Conservation (phyloP, 2,797 vertebrate genomes). For the Spinibarbus caldwelli region DNA sequence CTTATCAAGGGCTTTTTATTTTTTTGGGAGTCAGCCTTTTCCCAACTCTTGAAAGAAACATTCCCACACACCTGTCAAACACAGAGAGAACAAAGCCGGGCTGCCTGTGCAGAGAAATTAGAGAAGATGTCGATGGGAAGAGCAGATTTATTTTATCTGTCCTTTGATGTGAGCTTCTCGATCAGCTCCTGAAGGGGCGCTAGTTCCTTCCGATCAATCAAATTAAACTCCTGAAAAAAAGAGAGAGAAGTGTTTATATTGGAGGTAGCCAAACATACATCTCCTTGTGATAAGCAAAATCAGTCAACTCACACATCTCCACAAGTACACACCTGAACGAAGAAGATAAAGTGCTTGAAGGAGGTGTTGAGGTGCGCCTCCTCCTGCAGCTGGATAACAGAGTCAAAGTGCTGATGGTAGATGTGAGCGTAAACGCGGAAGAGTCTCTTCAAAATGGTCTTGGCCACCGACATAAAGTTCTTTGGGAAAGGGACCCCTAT, state of each 20-base stretch:
- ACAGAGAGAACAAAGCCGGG: conserved; percentile 53
- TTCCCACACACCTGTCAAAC: conserved; percentile 48
- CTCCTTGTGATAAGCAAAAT: not conserved
- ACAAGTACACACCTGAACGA: conserved; percentile 87
- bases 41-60: conserved; percentile 42
- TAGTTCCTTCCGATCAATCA: conserved; percentile 97
- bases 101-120: conserved; percentile 54
- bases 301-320: not conserved
- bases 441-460: conserved; percentile 97
- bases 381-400: conserved; percentile 97
- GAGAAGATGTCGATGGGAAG: conserved; percentile 17
- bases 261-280: not conserved
- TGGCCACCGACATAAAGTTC: conserved; percentile 99
- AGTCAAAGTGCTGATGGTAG: conserved; percentile 99
- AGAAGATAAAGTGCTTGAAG: conserved; percentile 99
- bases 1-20: conserved; percentile 32
- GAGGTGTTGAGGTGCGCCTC: conserved; percentile 99
- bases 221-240: conserved; percentile 93
- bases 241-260: not conserved
- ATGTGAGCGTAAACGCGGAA: conserved; percentile 99
- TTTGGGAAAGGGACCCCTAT: conserved; percentile 96
- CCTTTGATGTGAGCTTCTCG: conserved; percentile 99
- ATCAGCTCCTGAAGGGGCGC: conserved; percentile 98
- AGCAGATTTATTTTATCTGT: conserved; percentile 90
- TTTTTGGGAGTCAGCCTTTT: conserved; percentile 29